Evolutionary conservation across 2,888 invertebrate genomes (phyloP).

Genomic region (Chrysopilus asiliformis): DNA sequence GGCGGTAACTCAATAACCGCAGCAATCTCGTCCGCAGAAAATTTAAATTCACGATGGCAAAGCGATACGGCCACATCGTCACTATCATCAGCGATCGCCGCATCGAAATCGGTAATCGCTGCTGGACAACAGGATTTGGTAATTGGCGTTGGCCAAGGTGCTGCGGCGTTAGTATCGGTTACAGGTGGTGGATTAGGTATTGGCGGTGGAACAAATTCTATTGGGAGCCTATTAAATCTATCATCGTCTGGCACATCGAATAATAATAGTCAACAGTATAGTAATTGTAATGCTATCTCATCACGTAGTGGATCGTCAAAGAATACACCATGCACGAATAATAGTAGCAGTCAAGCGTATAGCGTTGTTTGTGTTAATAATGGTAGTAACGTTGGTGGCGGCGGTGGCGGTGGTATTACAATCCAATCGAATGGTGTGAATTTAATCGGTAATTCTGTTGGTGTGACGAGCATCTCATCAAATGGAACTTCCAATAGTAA

Average conservation of each 20-base stretch:
- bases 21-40: background rate
- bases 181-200: background rate
- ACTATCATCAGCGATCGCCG: background rate
- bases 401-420: conserved; percentile 4
- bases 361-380: background rate
- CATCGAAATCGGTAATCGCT: background rate
- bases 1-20: conserved; percentile 9
- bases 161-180: no score
- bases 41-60: background rate
- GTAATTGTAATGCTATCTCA: conserved; percentile 9
- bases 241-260: background rate
- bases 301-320: conserved; percentile 17
- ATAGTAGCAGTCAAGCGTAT: conserved; percentile 3
- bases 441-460: background rate
- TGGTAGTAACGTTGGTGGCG: background rate
- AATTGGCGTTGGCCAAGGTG: no score
- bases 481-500: conserved; percentile 5
- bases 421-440: background rate
- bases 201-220: no score
- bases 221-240: no score
- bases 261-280: conserved; percentile 5
- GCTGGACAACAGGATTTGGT: background rate
- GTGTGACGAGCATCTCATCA: conserved; percentile 1
- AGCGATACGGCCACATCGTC: background rate
- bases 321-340: conserved; percentile 7